phyloP scores from a whole-genome alignment of 2,113 vertebrate genomes.

The Xiphophorus couchianus region DNA sequence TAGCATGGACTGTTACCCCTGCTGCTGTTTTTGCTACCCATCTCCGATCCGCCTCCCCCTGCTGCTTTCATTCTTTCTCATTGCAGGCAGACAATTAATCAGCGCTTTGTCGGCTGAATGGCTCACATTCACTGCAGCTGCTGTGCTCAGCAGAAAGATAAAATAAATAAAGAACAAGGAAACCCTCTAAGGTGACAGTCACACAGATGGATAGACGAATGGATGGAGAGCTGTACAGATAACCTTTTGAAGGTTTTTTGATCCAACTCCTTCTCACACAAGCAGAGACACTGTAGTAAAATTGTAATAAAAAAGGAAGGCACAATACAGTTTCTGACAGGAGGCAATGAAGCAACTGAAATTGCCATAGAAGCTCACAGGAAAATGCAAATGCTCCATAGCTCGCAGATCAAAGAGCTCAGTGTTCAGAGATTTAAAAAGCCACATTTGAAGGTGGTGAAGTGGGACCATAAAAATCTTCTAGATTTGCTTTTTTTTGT shows the following conservation, averaged over 20 bases:
- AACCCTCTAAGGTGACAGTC: constrained; percentile 32
- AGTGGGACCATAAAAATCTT: constrained; percentile 1
- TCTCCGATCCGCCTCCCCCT: constrained; percentile 31
- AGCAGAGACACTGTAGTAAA: neutral
- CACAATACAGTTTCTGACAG: constrained; percentile 9
- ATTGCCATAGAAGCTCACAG: neutral
- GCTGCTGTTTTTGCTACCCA: constrained; percentile 27
- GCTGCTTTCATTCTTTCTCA: constrained; percentile 43
- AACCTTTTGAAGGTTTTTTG: neutral
- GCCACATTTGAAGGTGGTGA: constrained; percentile 3
- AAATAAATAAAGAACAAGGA: constrained; percentile 56
- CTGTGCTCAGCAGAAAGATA: constrained; percentile 70
- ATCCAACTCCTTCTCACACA: neutral
- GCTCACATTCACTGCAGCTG: constrained; percentile 59
- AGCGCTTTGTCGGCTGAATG: constrained; percentile 55
- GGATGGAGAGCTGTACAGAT: neutral
- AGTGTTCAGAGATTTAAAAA: constrained; percentile 23
- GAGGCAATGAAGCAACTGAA: constrained; percentile 12
- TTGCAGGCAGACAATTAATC: constrained; percentile 69
- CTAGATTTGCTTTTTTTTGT: constrained; percentile 15
- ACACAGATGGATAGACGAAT: constrained; percentile 21
- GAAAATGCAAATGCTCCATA: constrained; percentile 28
- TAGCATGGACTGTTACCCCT: constrained; percentile 33
- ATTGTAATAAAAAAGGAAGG: neutral
- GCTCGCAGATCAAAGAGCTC: constrained; percentile 41